Percentiles rank a stretch among this genome's conserved stretches.
Conservation (phyloP, 1,140 invertebrate genomes). For the Geopemphigus sp. region DNA sequence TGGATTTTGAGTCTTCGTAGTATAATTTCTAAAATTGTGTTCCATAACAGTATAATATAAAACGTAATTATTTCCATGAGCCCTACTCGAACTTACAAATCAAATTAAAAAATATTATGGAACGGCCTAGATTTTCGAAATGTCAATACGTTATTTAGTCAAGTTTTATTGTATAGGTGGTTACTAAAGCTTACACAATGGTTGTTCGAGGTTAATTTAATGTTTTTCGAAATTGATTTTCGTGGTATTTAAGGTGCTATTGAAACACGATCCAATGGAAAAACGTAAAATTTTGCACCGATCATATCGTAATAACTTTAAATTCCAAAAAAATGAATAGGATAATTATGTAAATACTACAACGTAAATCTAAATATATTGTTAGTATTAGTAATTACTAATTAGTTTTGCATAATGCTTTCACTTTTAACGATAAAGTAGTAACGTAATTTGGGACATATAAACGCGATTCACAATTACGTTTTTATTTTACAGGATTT, state of each 20-base stretch:
- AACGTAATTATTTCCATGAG: no score
- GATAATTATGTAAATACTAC: background rate
- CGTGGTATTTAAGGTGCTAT: background rate
- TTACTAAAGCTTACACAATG: background rate
- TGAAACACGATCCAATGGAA: background rate
- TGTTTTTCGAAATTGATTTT: conserved; percentile 1
- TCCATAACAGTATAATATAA: no score
- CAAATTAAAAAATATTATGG: background rate
- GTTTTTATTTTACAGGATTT: no score
- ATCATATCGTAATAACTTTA: background rate
- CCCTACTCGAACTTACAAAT: no score
- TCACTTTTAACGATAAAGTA: background rate
- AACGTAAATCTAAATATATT: background rate
- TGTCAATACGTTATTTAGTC: background rate
- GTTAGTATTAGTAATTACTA: no score
- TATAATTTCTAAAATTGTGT: no score
- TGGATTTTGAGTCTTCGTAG: no score
- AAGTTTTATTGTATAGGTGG: background rate
- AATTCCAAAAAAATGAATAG: background rate
- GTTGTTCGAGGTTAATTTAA: background rate
- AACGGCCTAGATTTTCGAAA: background rate
- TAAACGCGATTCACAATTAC: background rate
- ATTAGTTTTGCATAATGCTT: no score
- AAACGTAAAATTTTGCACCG: background rate
- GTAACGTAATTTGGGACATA: background rate